Evolutionary conservation across 2,113 vertebrate genomes (phyloP), one percentile per base, ranked within the genome.

Genomic region (Athene cunicularia): DNA sequence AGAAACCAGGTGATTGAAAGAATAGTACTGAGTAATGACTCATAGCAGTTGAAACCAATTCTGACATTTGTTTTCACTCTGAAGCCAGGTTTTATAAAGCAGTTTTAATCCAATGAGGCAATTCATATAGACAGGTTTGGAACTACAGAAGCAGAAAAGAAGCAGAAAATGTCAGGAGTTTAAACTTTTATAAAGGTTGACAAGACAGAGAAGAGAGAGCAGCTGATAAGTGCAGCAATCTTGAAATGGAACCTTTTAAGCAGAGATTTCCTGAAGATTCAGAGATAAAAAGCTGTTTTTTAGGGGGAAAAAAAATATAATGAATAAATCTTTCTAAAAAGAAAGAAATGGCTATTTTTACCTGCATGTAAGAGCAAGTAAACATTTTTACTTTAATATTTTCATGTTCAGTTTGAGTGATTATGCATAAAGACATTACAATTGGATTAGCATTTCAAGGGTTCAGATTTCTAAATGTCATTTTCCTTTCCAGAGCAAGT

Each of bases 131-230:
- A 60, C 18, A 79, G 39, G 14, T 89, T 91, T 72, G 70, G 60
- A 91, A 43, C 11, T 72, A 55, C 60, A 81, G 37, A 67, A 79
- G 76, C 32, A 84, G 50, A 75, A 71, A 59, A 79, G 59, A 67
- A 81, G 26, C 47, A 59, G 60, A 84, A 94, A 94, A 95, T 95
- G 56, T 83, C 73, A 94, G 60, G 56, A 86, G 21, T 71, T 92
- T 68, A 88, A 95, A 79, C 52, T 91, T 92, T 53, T 81, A 56
- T 79, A 75, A 80, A 91, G 56, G 83, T 73, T 89, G 88, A 75
- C 35, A 80, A 92, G 37, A 41, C 22, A 80, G 39, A 43, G 30
- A 81, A 64, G 37, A 92, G 58, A 73, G 37, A 71, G 33, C 27
- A 79, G 60, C 23, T 91, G 94, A 88, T 92, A 86, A 95, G 68